These are phyloP conservation scores for Tubulanus polymorphus DNA, from an alignment of 2,888 invertebrate species.

Conservation along the genomic window DNA sequence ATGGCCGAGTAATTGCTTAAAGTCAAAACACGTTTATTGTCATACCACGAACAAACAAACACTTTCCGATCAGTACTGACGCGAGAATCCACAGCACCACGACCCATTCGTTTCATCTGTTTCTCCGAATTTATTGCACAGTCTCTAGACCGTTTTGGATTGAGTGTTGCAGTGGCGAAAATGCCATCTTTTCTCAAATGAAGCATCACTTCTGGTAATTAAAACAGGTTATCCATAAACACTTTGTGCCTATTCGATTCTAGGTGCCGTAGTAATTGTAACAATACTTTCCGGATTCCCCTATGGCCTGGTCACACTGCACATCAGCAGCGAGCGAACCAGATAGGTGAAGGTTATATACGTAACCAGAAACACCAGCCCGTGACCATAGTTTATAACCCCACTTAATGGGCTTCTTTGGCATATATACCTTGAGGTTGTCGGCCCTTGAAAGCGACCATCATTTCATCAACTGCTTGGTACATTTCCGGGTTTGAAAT, in stretches of 20 bases:
- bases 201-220: not conserved
- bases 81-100: not conserved
- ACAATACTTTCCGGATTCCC: not conserved
- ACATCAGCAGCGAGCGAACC: not conserved
- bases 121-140: not conserved
- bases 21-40: not conserved
- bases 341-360: slow-evolving; percentile 20
- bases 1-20: not conserved
- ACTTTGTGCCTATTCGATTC: not conserved
- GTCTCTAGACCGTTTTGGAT: not conserved
- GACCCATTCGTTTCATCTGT: not conserved
- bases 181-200: not conserved
- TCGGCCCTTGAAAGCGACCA: slow-evolving; percentile 16
- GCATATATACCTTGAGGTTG: slow-evolving; percentile 14
- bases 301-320: not conserved
- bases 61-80: not conserved
- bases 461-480: slow-evolving; percentile 17
- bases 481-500: slow-evolving; percentile 11
- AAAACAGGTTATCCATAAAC: not conserved
- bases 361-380: slow-evolving; percentile 18
- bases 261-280: not conserved
- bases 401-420: slow-evolving; percentile 17
- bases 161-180: not conserved
- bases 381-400: slow-evolving; percentile 21
- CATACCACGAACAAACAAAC: not conserved